These are phyloP conservation scores for Halichoerus grypus DNA, from an alignment of 2,113 vertebrate species.

Conservation along the genomic window DNA sequence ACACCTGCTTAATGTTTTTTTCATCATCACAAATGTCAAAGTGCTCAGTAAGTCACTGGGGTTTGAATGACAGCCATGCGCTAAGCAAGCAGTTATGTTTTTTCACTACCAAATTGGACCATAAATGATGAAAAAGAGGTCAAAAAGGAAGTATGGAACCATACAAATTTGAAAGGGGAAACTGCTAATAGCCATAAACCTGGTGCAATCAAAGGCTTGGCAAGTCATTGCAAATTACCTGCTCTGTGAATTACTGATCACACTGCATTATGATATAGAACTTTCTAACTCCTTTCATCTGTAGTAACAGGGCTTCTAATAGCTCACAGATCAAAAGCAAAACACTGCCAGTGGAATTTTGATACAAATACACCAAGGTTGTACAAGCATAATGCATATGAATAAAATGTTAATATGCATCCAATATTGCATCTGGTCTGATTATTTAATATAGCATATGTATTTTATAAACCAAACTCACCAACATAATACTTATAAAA, in stretches of 20 bases:
- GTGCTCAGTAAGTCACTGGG: slow-evolving; percentile 86
- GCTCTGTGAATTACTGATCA: slow-evolving; percentile 89
- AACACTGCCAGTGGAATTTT: slow-evolving; percentile 73
- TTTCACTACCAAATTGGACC: slow-evolving; percentile 91
- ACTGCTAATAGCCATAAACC: slow-evolving; percentile 93
- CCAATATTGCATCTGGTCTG: neutral
- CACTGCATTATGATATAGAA: slow-evolving; percentile 89
- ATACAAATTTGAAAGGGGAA: slow-evolving; percentile 92
- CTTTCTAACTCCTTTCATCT: slow-evolving; percentile 91
- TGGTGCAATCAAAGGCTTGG: slow-evolving; percentile 90
- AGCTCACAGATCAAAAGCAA: slow-evolving; percentile 88
- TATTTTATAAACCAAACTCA: slow-evolving; percentile 34
- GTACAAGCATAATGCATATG: slow-evolving; percentile 55
- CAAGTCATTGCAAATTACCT: slow-evolving; percentile 90
- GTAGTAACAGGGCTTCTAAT: slow-evolving; percentile 85
- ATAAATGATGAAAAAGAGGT: slow-evolving; percentile 94
- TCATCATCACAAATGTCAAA: slow-evolving; percentile 90
- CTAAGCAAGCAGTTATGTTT: slow-evolving; percentile 88
- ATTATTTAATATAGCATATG: slow-evolving; percentile 24
- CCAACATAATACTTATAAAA: slow-evolving; percentile 5
- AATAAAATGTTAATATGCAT: slow-evolving; percentile 55
- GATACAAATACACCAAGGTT: slow-evolving; percentile 76
- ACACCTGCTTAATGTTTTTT: slow-evolving; percentile 91
- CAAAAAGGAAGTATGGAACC: slow-evolving; percentile 92
- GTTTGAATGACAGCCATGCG: slow-evolving; percentile 89